Evolutionary conservation across 2,888 invertebrate genomes (phyloP), one percentile per base, ranked within the genome.

Genomic region (Plemyria rubiginata): DNA sequence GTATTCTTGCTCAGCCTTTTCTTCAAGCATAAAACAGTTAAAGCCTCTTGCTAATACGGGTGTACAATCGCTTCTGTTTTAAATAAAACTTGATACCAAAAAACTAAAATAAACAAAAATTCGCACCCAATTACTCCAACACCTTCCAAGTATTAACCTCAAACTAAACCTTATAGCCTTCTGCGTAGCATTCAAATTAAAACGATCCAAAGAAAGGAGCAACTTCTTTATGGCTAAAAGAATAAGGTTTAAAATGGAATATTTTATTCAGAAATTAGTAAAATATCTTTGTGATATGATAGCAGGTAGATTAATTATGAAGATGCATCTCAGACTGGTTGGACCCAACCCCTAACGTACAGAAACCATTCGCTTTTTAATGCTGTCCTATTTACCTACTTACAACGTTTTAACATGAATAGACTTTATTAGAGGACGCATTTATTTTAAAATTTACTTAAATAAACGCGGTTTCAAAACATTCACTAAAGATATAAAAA

Each of bases 271-370:
- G 22, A 15, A 49, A 60, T 38, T 36, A 36, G 46, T 62, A 70
- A 46, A 22, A 15, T 50, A 15, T 6, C 29, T 56, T 61, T 58
- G 73, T 75, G 60, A 71, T 79, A 76, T 81, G 64, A 60, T 82
- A 82, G 82, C 79, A 76, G 72, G 71, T 75, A 85, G 86, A 91
- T 90, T 89, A 90, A 90, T 90, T 84, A 82, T 82, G 73, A 73
- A 84, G 90, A 91, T 91, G 86, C 80, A 87, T 87, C 87, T 85
- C 72, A 65, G 76, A 81, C 82, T 75, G 81, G 81, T 81, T 76
- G 65, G 50, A 16, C 2, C 16, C 45, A 45, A 15, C 16, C 45
- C 16, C 0, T 45, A 16, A 0, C 8, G 3, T 16, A 9, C 16
- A 16, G 45, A 4, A 16, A 1, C 2, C 9, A 45, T 16, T 45